Percentiles rank a stretch among this genome's conserved stretches.
These are phyloP conservation scores for Agapornis roseicollis DNA, from an alignment of 2,113 vertebrate species.

Conservation along the genomic window DNA sequence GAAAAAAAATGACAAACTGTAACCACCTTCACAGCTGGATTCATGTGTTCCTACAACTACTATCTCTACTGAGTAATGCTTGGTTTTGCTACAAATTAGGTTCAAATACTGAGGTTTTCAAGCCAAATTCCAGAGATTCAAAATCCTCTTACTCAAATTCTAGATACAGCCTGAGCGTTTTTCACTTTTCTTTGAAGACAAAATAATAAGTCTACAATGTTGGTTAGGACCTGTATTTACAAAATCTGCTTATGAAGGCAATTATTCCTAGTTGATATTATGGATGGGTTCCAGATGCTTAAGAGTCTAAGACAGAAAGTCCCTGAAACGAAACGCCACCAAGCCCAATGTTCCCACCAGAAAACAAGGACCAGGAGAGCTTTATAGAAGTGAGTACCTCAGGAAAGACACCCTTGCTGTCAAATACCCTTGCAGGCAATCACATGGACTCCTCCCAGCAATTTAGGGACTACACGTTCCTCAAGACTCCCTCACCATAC, in stretches of 20 bases:
- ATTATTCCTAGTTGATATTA: neutral
- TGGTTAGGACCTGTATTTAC: neutral
- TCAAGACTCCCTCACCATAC: no score
- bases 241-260: neutral
- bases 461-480: neutral
- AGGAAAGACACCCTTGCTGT: neutral
- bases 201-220: neutral
- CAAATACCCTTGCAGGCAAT: neutral
- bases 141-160: neutral
- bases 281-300: neutral
- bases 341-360: neutral
- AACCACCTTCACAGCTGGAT: neutral
- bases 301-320: neutral
- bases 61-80: neutral
- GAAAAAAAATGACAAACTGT: neutral
- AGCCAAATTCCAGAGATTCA: neutral
- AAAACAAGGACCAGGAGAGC: neutral
- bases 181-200: neutral
- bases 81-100: neutral
- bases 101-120: neutral
- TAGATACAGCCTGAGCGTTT: neutral
- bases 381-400: neutral
- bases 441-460: neutral
- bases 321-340: neutral
- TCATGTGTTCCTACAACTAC: accelerated